These are phyloP conservation scores for Aeoliscus strigatus DNA, from an alignment of 2,797 vertebrate genomes.

Conservation along the genomic window DNA sequence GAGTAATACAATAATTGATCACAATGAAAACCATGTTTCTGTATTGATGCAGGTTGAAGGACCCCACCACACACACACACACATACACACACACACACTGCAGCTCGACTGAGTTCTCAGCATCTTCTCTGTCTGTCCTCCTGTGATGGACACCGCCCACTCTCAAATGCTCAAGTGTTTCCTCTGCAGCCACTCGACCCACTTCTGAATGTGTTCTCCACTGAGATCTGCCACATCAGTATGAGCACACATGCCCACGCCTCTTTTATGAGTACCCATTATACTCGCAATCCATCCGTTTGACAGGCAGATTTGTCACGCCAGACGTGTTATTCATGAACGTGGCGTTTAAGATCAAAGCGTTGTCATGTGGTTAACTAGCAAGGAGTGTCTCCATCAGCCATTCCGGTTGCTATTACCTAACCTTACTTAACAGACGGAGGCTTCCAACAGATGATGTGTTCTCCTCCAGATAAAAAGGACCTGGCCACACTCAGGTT, in stretches of 20 bases:
- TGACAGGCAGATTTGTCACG: conserved; percentile 22
- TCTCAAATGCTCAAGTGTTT: conserved; percentile 26
- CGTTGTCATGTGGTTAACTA: conserved; percentile 9
- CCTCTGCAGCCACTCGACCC: conserved; percentile 15
- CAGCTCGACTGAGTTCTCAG: no score
- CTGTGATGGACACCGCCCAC: conserved; percentile 2
- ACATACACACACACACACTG: no score
- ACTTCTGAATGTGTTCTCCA: conserved; percentile 31
- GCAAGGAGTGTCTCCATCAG: conserved; percentile 12
- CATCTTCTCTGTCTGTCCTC: no score
- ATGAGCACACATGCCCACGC: not conserved
- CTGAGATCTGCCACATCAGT: conserved; percentile 2
- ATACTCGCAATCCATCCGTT: conserved; percentile 14
- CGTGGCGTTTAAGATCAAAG: conserved; percentile 18
- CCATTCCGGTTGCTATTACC: conserved; percentile 13
- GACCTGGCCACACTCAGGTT: not conserved
- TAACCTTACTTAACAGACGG: conserved; percentile 7
- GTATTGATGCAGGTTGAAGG: not conserved
- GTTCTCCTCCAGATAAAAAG: conserved; percentile 11
- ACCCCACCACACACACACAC: no score
- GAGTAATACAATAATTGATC: not conserved
- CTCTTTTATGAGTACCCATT: conserved; percentile 16
- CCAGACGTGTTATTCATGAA: conserved; percentile 1
- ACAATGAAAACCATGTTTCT: not conserved
- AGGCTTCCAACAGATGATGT: conserved; percentile 13